Conservation (phyloP, 2,888 invertebrate genomes). For the Schrankia costaestrigalis region DNA sequence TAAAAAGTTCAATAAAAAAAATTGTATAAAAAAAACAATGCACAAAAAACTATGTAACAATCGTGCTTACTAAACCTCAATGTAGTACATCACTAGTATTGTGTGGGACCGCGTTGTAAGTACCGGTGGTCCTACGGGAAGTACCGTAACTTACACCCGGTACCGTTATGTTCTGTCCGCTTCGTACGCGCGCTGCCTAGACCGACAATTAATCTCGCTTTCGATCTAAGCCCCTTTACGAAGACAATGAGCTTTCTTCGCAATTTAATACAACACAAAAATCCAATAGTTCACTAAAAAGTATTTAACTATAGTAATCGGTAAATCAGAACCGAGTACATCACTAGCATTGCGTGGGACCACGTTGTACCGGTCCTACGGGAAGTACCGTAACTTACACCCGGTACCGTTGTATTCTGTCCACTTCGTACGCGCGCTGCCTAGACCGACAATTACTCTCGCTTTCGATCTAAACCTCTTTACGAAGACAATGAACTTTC, state of each 20-base stretch:
- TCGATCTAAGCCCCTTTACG: slow-evolving; percentile 58
- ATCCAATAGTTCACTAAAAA: background rate
- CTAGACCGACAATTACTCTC: slow-evolving; percentile 58
- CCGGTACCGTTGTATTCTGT: slow-evolving; percentile 56
- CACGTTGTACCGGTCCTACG: slow-evolving; percentile 46
- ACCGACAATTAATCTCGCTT: slow-evolving; percentile 66
- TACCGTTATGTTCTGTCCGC: slow-evolving; percentile 53
- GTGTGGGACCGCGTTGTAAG: slow-evolving; percentile 24
- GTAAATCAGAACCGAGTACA: background rate
- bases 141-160: slow-evolving; percentile 58
- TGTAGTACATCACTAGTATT: slow-evolving; percentile 28
- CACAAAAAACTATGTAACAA: no score
- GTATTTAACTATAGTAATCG: no score
- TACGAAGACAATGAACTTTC: slow-evolving; percentile 56
- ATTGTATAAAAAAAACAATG: no score
- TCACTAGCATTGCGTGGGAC: slow-evolving; percentile 30
- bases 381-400: slow-evolving; percentile 62
- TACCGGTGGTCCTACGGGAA: slow-evolving; percentile 58
- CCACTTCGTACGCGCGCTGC: slow-evolving; percentile 39
- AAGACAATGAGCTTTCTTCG: slow-evolving; percentile 56
- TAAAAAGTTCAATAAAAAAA: no score
- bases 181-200: slow-evolving; percentile 42
- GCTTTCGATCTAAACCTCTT: slow-evolving; percentile 64
- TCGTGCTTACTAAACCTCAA: no score
- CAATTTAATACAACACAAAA: slow-evolving; percentile 1